Conservation (phyloP, 2,888 invertebrate genomes). For the Torymus tubicola region DNA sequence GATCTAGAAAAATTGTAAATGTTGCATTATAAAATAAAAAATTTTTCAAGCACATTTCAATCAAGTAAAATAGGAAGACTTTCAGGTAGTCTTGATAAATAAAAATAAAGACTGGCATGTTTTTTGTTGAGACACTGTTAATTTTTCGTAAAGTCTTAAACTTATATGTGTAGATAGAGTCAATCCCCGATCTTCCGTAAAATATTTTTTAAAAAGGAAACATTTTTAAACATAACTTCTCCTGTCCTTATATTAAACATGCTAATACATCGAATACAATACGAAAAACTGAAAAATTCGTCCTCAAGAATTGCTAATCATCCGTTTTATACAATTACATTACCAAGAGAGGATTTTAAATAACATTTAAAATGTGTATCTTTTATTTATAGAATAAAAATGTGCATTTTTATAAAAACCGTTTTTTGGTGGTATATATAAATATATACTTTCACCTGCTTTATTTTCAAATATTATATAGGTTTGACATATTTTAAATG, state of each 20-base stretch:
- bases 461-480: too few relatives aligned
- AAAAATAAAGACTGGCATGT: conserved; percentile 51
- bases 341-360: background rate
- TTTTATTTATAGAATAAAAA: background rate
- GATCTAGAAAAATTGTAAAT: conserved; percentile 33
- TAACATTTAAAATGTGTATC: conserved; percentile 1
- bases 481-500: too few relatives aligned
- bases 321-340: conserved; percentile 37
- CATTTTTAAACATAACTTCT: conserved; percentile 25
- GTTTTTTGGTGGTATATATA: too few relatives aligned
- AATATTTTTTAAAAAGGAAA: conserved; percentile 29
- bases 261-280: conserved; percentile 45
- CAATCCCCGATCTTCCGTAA: conserved; percentile 55
- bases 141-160: conserved; percentile 27
- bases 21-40: conserved; percentile 24
- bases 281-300: background rate
- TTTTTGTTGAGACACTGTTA: conserved; percentile 33
- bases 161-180: conserved; percentile 30
- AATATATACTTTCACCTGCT: too few relatives aligned
- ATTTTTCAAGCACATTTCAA: conserved; percentile 39
- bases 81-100: conserved; percentile 37
- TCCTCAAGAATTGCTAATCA: conserved; percentile 7
- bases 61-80: conserved; percentile 31
- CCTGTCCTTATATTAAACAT: conserved; percentile 15
- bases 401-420: conserved; percentile 8